Percentiles rank a stretch among this genome's conserved stretches.
phyloP scores from a whole-genome alignment of 2,113 vertebrate genomes.

The Todiramphus chloris region DNA sequence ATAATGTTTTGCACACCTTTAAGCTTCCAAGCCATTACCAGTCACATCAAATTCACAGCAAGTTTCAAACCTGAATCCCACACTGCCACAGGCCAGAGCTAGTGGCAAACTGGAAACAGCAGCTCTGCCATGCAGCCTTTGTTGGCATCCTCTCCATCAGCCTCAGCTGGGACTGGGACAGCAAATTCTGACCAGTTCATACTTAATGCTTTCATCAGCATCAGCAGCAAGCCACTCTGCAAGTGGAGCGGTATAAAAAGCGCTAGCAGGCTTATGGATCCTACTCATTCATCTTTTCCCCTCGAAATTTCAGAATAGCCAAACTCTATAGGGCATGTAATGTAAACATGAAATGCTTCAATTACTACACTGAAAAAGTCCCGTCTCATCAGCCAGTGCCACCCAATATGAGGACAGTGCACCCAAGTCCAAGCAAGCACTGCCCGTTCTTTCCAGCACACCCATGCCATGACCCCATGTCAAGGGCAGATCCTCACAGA shows the following conservation, averaged over 20 bases:
- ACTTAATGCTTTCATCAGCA: background rate
- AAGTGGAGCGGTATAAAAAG: background rate
- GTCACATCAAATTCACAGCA: background rate
- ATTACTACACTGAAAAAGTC: background rate
- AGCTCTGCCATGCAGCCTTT: background rate
- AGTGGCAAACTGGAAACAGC: background rate
- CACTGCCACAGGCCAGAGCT: background rate
- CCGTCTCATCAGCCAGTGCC: background rate
- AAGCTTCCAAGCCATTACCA: background rate
- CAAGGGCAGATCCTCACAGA: background rate
- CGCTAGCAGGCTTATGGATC: background rate
- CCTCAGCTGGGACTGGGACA: background rate
- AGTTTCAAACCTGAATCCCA: background rate
- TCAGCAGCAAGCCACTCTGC: background rate
- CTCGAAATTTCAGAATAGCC: background rate
- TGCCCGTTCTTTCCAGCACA: background rate
- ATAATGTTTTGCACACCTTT: background rate
- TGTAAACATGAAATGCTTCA: background rate
- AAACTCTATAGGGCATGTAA: background rate
- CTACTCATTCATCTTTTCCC: background rate
- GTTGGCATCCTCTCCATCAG: background rate
- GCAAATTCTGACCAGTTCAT: background rate
- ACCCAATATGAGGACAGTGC: background rate
- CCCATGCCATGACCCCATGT: background rate
- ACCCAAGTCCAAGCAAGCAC: background rate